Evolutionary conservation across 2,888 invertebrate genomes (phyloP).

Genomic region (Diarsia rubi): DNA sequence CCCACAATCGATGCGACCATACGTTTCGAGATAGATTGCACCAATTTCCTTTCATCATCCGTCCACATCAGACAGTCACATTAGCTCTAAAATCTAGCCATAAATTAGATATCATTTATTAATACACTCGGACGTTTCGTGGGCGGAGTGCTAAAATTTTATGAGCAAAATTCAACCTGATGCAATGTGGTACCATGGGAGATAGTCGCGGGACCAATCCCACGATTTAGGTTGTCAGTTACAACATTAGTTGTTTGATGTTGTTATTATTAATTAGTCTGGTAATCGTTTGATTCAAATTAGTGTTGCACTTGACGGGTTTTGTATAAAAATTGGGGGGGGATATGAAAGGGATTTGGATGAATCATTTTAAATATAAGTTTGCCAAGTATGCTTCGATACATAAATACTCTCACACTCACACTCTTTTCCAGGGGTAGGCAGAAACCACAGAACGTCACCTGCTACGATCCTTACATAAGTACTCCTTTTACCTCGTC

Average conservation of each 20-base stretch:
- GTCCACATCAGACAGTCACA: slow-evolving; percentile 30
- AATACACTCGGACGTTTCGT: slow-evolving; percentile 62
- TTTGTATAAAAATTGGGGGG: neutral
- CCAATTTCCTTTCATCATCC: slow-evolving; percentile 24
- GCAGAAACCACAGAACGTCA: too few relatives aligned
- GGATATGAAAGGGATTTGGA: neutral
- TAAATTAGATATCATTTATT: slow-evolving; percentile 64
- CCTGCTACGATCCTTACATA: too few relatives aligned
- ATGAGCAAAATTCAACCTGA: slow-evolving; percentile 66
- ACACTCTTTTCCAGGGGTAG: too few relatives aligned
- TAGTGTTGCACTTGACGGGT: neutral
- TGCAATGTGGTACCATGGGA: slow-evolving; percentile 56
- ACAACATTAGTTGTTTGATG: slow-evolving; percentile 36
- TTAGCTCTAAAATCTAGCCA: slow-evolving; percentile 42
- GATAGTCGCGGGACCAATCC: slow-evolving; percentile 56
- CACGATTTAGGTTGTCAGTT: slow-evolving; percentile 58
- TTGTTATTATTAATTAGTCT: slow-evolving; percentile 41
- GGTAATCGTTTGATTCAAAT: slow-evolving; percentile 20
- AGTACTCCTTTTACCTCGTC: too few relatives aligned
- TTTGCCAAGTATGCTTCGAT: neutral
- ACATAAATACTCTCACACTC: too few relatives aligned
- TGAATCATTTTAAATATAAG: neutral
- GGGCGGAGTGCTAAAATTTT: slow-evolving; percentile 81
- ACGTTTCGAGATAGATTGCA: too few relatives aligned
- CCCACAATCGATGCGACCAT: neutral